Percentiles rank a stretch among this genome's conserved stretches.
Evolutionary conservation across 2,888 invertebrate genomes (phyloP).

Genomic region (Tromatobia lineatoria): DNA sequence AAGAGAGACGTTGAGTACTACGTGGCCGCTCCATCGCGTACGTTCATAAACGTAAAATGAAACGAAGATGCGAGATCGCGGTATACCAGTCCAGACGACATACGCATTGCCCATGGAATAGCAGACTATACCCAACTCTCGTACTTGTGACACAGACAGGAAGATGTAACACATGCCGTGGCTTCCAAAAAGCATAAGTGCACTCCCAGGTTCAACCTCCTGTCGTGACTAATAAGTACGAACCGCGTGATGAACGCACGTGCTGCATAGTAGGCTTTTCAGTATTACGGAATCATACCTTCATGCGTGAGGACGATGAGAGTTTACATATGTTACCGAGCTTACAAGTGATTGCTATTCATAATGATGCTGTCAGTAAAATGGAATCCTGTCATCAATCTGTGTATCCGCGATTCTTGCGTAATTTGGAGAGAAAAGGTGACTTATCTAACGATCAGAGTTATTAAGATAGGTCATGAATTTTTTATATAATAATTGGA

Average conservation of each 20-base stretch:
- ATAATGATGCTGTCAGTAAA: background rate
- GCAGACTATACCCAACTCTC: slow-evolving; percentile 9
- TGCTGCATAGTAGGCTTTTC: slow-evolving; percentile 2
- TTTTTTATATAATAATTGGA: no score
- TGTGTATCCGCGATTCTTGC: no score
- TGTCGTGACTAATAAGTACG: slow-evolving; percentile 9
- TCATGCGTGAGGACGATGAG: slow-evolving; percentile 15
- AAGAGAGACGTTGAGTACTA: slow-evolving; percentile 2
- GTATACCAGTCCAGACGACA: background rate
- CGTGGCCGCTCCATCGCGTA: background rate
- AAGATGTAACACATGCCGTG: slow-evolving; percentile 41
- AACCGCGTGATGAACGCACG: slow-evolving; percentile 24
- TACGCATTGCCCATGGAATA: slow-evolving; percentile 23
- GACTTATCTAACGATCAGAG: background rate
- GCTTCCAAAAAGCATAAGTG: slow-evolving; percentile 12
- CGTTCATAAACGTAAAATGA: slow-evolving; percentile 19
- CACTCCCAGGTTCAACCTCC: background rate
- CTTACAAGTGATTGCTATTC: background rate
- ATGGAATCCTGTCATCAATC: background rate
- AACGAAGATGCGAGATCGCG: background rate
- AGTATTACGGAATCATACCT: background rate
- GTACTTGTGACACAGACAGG: background rate
- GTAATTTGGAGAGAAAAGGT: no score
- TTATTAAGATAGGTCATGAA: background rate
- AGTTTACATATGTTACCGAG: background rate